phyloP scores from a whole-genome alignment of 2,888 invertebrate species.

The Disparrhopalites patrizii region DNA sequence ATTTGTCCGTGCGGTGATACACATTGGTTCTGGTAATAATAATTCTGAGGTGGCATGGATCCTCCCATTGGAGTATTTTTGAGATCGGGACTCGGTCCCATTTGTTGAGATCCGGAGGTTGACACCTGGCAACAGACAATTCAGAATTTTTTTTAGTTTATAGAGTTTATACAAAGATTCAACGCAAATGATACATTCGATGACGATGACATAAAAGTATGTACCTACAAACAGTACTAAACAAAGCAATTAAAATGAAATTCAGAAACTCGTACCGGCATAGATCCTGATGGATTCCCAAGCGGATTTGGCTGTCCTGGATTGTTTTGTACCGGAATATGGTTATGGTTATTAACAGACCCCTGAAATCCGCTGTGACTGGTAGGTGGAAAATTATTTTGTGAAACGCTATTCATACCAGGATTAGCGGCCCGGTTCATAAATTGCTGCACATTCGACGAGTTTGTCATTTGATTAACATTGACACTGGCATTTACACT shows the following conservation, averaged over 20 bases:
- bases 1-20: slow-evolving; percentile 11
- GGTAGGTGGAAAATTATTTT: slow-evolving; percentile 14
- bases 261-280: slow-evolving; percentile 17
- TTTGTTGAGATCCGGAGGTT: slow-evolving; percentile 24
- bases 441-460: slow-evolving; percentile 12
- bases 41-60: slow-evolving; percentile 14
- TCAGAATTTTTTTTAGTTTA: no score
- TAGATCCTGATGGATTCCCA: slow-evolving; percentile 53
- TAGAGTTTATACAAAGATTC: no score
- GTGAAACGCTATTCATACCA: slow-evolving; percentile 3
- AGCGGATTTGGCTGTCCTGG: slow-evolving; percentile 85
- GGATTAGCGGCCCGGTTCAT: slow-evolving; percentile 20
- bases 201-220: background rate
- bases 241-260: background rate
- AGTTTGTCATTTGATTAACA: slow-evolving; percentile 14
- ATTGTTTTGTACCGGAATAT: slow-evolving; percentile 71
- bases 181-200: background rate
- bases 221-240: slow-evolving; percentile 1
- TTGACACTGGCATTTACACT: slow-evolving; percentile 10
- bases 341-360: slow-evolving; percentile 35
- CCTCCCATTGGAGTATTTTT: slow-evolving; percentile 13
- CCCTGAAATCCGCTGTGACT: slow-evolving; percentile 15
- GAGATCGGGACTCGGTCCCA: slow-evolving; percentile 24
- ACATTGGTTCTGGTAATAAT: slow-evolving; percentile 25
- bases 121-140: slow-evolving; percentile 11